These are phyloP conservation scores for Centropus bengalensis DNA, from an alignment of 2,113 vertebrate genomes.

Conservation along the genomic window DNA sequence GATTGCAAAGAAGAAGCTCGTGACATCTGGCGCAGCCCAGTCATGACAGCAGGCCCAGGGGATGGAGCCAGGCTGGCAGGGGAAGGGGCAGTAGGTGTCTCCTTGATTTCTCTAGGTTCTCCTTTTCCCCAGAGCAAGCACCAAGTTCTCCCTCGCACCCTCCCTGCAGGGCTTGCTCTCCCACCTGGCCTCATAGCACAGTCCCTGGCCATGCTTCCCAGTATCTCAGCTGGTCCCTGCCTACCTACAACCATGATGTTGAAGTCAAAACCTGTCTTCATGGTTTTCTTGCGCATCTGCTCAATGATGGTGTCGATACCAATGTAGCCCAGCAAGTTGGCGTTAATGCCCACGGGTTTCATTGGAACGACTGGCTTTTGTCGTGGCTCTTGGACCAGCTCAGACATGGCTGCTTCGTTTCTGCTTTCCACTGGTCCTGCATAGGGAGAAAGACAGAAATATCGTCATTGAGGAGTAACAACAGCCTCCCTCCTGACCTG, in stretches of 20 bases:
- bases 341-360: conserved; percentile 88
- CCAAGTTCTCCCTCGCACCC: not conserved
- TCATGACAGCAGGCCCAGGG: not conserved
- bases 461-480: not conserved
- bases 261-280: conserved; percentile 99
- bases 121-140: not conserved
- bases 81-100: not conserved
- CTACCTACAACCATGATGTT: conserved; percentile 98
- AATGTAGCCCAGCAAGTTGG: conserved; percentile 90
- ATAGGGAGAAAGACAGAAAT: not conserved
- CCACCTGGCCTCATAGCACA: not conserved
- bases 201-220: not conserved
- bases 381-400: conserved; percentile 90
- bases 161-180: rapidly evolving
- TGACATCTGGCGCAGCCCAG: not conserved
- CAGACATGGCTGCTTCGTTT: conserved; percentile 87
- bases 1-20: not conserved
- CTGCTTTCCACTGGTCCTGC: conserved; percentile 80
- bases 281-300: conserved; percentile 98
- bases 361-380: conserved; percentile 91
- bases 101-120: not conserved
- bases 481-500: not conserved
- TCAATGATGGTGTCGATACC: conserved; percentile 98
- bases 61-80: not conserved
- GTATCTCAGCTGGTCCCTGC: conserved; percentile 1